Evolutionary conservation across 2,797 vertebrate genomes (phyloP).

Genomic region (Limosa lapponica): DNA sequence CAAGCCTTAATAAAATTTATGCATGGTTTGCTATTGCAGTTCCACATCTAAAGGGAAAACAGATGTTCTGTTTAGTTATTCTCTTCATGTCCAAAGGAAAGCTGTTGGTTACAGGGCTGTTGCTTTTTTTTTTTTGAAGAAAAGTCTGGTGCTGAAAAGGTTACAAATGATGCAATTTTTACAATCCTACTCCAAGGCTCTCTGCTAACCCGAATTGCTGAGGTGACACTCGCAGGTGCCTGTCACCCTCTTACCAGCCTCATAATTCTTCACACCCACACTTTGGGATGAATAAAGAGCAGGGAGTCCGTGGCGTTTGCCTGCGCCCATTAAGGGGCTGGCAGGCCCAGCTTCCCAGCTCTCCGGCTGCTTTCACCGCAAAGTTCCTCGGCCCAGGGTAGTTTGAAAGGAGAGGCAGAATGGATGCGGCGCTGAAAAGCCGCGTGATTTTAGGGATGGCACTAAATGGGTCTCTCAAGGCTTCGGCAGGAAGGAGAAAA

Average conservation of each 20-base stretch:
- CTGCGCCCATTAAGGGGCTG: background rate
- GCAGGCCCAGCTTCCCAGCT: background rate
- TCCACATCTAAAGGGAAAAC: conserved; percentile 67
- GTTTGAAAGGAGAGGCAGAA: background rate
- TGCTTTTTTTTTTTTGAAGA: background rate
- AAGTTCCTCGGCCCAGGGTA: background rate
- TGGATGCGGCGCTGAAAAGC: background rate
- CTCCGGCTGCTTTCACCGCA: background rate
- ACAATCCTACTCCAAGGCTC: background rate
- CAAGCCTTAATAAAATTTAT: conserved; percentile 65
- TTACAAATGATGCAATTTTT: conserved; percentile 59
- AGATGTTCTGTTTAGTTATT: conserved; percentile 70
- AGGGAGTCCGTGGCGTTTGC: background rate
- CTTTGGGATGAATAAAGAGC: conserved; percentile 33
- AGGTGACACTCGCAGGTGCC: conserved; percentile 39
- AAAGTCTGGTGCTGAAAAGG: conserved; percentile 21
- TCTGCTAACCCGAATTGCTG: conserved; percentile 27
- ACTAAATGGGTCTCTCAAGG: background rate
- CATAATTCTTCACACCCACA: conserved; percentile 41
- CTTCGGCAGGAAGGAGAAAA: background rate
- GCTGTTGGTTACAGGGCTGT: conserved; percentile 24
- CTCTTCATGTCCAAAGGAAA: conserved; percentile 39
- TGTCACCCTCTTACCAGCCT: conserved; percentile 37
- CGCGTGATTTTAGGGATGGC: background rate
- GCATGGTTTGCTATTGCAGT: conserved; percentile 49